Conservation (phyloP, 2,888 invertebrate species). For the Trissolcus brochymenae region DNA sequence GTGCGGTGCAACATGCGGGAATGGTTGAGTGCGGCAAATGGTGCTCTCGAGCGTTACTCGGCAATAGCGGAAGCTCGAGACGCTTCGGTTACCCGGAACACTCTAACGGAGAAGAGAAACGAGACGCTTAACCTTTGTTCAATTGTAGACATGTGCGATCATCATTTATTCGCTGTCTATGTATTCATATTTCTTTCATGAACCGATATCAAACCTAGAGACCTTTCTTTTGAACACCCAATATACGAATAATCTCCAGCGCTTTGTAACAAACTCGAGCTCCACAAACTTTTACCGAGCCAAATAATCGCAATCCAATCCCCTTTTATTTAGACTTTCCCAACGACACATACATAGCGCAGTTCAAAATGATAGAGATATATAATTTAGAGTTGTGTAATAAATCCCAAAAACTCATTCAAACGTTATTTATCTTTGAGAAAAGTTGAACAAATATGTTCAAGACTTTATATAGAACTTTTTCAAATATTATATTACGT, state of each 20-base stretch:
- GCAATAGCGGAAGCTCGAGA: conserved; percentile 33
- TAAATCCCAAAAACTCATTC: neutral
- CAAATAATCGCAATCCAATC: conserved; percentile 28
- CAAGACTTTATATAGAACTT: too few relatives aligned
- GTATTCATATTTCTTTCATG: conserved; percentile 26
- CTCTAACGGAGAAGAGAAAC: conserved; percentile 31
- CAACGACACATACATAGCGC: too few relatives aligned
- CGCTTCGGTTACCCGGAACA: conserved; percentile 21
- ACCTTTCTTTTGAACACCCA: conserved; percentile 14
- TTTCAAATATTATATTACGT: too few relatives aligned
- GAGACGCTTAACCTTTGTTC: conserved; percentile 40
- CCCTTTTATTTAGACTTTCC: conserved; percentile 10
- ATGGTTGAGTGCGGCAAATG: conserved; percentile 5
- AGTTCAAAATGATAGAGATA: neutral
- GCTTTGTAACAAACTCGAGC: conserved; percentile 24
- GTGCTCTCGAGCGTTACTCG: conserved; percentile 26
- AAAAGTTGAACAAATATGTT: too few relatives aligned
- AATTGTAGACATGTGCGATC: conserved; percentile 23
- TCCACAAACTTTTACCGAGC: neutral
- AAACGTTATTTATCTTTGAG: too few relatives aligned
- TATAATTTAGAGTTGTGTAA: conserved; percentile 22
- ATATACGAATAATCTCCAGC: conserved; percentile 13
- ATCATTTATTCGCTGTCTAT: conserved; percentile 18
- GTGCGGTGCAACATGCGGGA: conserved; percentile 11
- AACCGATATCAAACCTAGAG: conserved; percentile 18